Percentiles rank a stretch among this genome's conserved stretches.
These are phyloP conservation scores for Oeneis ivallda DNA, from an alignment of 2,888 invertebrate genomes.

Conservation along the genomic window DNA sequence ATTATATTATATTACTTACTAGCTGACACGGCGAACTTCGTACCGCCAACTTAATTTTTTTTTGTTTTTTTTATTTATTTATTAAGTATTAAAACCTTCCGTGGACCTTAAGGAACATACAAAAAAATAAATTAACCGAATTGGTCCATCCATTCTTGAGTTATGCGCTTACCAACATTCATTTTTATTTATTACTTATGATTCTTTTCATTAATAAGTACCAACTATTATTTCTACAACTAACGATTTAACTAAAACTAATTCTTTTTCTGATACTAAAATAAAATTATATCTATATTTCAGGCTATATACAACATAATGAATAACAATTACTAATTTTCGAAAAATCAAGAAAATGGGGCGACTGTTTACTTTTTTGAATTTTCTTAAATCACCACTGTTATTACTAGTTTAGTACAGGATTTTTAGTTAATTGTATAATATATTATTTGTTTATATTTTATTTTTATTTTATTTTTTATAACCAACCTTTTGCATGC, in stretches of 20 bases:
- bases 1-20: no score
- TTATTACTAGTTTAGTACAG: background rate
- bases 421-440: background rate
- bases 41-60: no score
- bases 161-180: no score
- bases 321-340: conserved; percentile 46
- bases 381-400: background rate
- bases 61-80: no score
- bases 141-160: no score
- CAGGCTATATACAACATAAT: conserved; percentile 54
- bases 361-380: conserved; percentile 15
- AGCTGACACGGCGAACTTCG: no score
- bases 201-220: background rate
- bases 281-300: conserved; percentile 43
- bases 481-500: conserved; percentile 4
- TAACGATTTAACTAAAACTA: background rate
- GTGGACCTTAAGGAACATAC: no score
- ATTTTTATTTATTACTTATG: background rate
- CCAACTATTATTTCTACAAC: background rate
- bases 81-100: no score
- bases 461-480: conserved; percentile 7
- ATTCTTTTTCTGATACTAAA: conserved; percentile 27
- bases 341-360: conserved; percentile 31
- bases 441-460: conserved; percentile 9
- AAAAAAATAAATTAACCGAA: no score